Percentiles rank a stretch among this genome's conserved stretches.
These are phyloP conservation scores for Ectemnius continuus DNA, from an alignment of 2,888 invertebrate species.

Conservation along the genomic window DNA sequence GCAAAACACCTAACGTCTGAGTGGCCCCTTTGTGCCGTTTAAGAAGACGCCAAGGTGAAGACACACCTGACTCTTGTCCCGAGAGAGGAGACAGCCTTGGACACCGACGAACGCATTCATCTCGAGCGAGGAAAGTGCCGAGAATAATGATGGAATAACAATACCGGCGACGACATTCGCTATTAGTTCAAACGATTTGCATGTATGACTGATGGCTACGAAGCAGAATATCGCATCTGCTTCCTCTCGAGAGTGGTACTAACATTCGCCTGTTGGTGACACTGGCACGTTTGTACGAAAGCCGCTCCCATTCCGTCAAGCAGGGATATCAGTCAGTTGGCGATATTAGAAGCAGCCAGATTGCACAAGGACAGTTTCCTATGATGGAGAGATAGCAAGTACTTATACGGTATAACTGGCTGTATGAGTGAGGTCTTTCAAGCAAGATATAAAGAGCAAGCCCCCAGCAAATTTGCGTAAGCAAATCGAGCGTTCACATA, in stretches of 20 bases:
- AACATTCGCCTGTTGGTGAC: background rate
- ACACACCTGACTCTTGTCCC: background rate
- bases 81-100: constrained; percentile 18
- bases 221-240: background rate
- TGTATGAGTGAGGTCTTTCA: background rate
- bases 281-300: background rate
- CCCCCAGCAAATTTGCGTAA: background rate
- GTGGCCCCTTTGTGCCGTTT: constrained; percentile 2
- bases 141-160: constrained; percentile 33
- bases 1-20: background rate
- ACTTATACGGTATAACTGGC: background rate
- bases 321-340: background rate
- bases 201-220: constrained; percentile 11
- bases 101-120: background rate
- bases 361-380: background rate
- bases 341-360: background rate
- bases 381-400: background rate
- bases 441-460: background rate
- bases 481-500: background rate
- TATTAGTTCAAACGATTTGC: constrained; percentile 11
- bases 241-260: background rate
- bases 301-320: background rate
- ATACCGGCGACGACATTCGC: constrained; percentile 30
- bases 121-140: constrained; percentile 17
- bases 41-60: constrained; percentile 5